Base-by-base conservation (phyloP, 1,140 invertebrate genomes). In the Triops longicaudatus region DNA sequence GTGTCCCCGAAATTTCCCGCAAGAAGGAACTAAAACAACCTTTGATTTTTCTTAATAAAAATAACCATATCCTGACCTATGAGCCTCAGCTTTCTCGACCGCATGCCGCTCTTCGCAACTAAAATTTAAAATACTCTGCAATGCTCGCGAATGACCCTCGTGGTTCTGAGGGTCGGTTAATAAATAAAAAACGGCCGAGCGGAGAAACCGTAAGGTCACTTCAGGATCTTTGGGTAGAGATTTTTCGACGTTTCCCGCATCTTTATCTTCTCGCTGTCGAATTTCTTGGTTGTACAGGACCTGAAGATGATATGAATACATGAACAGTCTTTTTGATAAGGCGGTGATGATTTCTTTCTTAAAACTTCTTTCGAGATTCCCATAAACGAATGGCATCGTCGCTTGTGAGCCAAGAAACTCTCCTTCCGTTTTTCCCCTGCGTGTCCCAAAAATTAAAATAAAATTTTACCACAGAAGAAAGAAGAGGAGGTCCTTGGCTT, bases 171-270 rank as follows among this genome's bases (percentile, higher is more conserved):
- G 91, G 82, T 95, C 92, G 0, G 92, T 94, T 72, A 95, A 86
- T 82, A 94, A 94, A 83, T 95, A 94, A 82, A 93, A 95, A 80
- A 95, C 88, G n/a, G 93, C 92, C 76, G 92, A 94, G 84, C 94
- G 94, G 75, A 95, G 86, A 84, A 95, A 95, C 83, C 93, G 92
- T 80, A 95, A 84, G 9, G 92, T 95, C 78, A 94, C 90, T 85
- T 94, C 92, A 71, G 93, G 91, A 86, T 94, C 93, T 71, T 81
- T 79, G 10, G 26, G 27, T 41, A 27, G 73, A 74, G 73, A 74
- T 42, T 74, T 41, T 42, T 41, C 17, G 22, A 42, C 14, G 27
- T 74, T 26, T 74, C 73, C 50, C 14, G 50, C 4, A 22, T 75
- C 74, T 75, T 75, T 75, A 9, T 63, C 50, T 63, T 63, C 50